phyloP scores from a whole-genome alignment of 1,140 invertebrate species.

The Rhynchophorus ferrugineus region DNA sequence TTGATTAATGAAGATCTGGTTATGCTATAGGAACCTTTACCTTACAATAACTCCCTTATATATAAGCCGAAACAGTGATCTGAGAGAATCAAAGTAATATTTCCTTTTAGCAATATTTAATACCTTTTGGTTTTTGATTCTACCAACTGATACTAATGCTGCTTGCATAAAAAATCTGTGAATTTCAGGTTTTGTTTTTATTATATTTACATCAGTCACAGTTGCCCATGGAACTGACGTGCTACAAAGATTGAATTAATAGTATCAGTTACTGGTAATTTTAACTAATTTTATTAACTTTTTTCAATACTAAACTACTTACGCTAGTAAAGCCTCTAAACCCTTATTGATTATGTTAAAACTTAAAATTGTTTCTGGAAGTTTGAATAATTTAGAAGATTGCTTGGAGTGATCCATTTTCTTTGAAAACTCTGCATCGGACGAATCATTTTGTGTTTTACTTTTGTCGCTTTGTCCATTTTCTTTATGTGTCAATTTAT shows the following conservation, averaged over 20 bases:
- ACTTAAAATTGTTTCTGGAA: constrained; percentile 42
- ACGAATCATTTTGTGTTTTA: too few species aligned
- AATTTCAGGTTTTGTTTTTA: constrained; percentile 43
- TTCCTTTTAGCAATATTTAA: constrained; percentile 34
- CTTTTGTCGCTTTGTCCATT: constrained; percentile 32
- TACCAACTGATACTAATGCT: constrained; percentile 39
- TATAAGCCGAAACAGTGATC: constrained; percentile 38
- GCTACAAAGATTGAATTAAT: constrained; percentile 30
- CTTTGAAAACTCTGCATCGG: too few species aligned
- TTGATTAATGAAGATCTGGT: too few species aligned
- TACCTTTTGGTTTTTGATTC: constrained; percentile 35
- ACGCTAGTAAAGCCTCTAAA: constrained; percentile 44
- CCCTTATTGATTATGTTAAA: constrained; percentile 40
- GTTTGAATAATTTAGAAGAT: constrained; percentile 38
- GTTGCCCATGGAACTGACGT: constrained; percentile 41
- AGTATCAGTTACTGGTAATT: background rate
- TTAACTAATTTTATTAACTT: background rate
- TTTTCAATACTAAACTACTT: constrained; percentile 23
- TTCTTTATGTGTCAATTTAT: constrained; percentile 19
- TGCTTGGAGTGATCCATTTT: too few species aligned
- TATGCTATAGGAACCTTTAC: constrained; percentile 5
- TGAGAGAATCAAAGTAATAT: constrained; percentile 32
- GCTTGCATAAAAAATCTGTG: constrained; percentile 43
- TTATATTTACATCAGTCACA: constrained; percentile 32
- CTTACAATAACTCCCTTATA: constrained; percentile 40